Percentiles rank a stretch among this genome's conserved stretches.
These are phyloP conservation scores for Penaeus vannamei DNA, from an alignment of 1,140 invertebrate genomes.

Conservation along the genomic window DNA sequence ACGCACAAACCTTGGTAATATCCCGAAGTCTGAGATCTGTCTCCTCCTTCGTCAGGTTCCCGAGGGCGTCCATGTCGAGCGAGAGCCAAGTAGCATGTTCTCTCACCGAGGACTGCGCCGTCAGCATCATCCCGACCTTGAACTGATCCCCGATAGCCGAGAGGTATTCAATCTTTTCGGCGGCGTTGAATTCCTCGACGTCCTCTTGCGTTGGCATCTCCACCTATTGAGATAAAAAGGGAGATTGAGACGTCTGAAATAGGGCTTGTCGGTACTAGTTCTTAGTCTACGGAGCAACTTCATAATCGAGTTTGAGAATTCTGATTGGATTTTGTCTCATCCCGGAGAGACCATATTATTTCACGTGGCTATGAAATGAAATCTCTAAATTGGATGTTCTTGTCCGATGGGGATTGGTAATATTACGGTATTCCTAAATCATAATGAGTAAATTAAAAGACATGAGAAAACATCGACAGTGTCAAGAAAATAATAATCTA, in stretches of 20 bases:
- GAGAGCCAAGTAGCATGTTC: conserved; percentile 36
- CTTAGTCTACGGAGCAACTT: not conserved
- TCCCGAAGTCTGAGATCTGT: conserved; percentile 30
- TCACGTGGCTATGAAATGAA: too few species aligned
- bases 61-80: conserved; percentile 23
- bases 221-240: not conserved
- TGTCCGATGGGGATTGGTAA: too few species aligned
- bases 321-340: too few species aligned
- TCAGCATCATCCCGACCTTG: conserved; percentile 43
- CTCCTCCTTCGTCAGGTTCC: conserved; percentile 20
- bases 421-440: too few species aligned
- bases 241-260: not conserved
- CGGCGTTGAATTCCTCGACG: conserved; percentile 13
- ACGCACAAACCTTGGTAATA: conserved; percentile 6
- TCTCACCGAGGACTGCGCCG: conserved; percentile 28
- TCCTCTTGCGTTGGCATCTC: conserved; percentile 22
- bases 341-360: too few species aligned
- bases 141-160: conserved; percentile 46
- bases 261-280: not conserved
- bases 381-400: too few species aligned
- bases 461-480: too few species aligned
- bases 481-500: too few species aligned
- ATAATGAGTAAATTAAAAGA: too few species aligned
- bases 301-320: not conserved
- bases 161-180: conserved; percentile 26